Evolutionary conservation across 1,140 invertebrate genomes (phyloP).

Genomic region (Thrips palmi): DNA sequence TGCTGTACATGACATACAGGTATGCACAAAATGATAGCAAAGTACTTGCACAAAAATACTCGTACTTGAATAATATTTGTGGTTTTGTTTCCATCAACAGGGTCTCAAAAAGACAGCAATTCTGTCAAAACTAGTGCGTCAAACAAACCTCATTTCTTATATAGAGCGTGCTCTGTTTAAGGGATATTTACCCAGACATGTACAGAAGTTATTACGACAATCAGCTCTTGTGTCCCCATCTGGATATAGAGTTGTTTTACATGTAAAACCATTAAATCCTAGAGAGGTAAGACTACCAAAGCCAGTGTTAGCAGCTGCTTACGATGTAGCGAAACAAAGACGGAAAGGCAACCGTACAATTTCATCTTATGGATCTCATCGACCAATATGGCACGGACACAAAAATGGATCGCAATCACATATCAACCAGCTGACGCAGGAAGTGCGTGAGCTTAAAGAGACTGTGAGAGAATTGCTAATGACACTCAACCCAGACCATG

Average conservation of each 20-base stretch:
- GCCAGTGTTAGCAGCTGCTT: constrained; percentile 52
- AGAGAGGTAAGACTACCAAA: constrained; percentile 55
- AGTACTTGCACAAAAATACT: too few species aligned
- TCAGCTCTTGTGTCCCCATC: constrained; percentile 55
- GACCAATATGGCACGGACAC: too few species aligned
- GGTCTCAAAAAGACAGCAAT: constrained; percentile 56
- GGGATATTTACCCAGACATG: constrained; percentile 42
- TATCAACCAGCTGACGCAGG: neutral
- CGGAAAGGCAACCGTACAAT: too few species aligned
- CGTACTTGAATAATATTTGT: too few species aligned
- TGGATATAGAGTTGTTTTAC: constrained; percentile 53
- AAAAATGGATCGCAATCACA: too few species aligned
- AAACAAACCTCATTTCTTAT: constrained; percentile 56
- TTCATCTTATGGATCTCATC: too few species aligned
- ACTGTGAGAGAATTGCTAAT: neutral
- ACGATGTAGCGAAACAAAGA: constrained; percentile 47
- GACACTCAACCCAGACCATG: too few species aligned
- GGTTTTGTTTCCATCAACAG: too few species aligned
- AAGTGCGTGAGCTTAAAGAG: neutral
- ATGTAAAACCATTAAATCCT: constrained; percentile 60
- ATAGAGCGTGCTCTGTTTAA: constrained; percentile 50
- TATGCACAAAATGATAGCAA: too few species aligned
- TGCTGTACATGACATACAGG: constrained; percentile 62
- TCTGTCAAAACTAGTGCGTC: constrained; percentile 51
- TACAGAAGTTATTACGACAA: constrained; percentile 49